Evolutionary conservation across 92 coral and sea anemone species (phyloP).

Genomic region (Epizoanthus ramosus): DNA sequence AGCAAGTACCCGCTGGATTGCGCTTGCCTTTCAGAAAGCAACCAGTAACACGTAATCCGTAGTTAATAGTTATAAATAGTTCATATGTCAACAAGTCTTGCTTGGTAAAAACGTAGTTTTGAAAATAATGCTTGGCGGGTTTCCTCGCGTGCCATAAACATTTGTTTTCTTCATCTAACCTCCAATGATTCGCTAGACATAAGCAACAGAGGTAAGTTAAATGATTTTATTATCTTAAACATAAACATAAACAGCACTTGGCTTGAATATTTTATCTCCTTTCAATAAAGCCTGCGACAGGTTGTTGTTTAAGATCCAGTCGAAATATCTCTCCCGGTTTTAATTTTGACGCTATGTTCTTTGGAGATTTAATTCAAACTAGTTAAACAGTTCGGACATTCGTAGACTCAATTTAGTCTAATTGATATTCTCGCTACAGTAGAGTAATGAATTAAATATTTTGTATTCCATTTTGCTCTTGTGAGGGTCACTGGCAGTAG

Average conservation of each 20-base stretch:
- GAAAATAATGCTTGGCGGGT: not conserved
- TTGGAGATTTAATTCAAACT: not conserved
- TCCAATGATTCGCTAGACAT: no score
- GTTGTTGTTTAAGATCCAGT: no score
- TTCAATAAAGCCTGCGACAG: no score
- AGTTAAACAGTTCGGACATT: not conserved
- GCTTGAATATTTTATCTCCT: no score
- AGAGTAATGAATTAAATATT: not conserved
- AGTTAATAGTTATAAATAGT: constrained; percentile 18
- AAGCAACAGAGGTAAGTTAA: no score
- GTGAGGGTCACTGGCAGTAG: constrained; percentile 13
- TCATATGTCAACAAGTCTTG: not conserved
- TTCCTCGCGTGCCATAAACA: not conserved
- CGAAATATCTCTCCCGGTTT: no score
- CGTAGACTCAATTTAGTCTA: not conserved
- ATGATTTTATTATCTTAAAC: no score
- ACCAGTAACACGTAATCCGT: constrained; percentile 12
- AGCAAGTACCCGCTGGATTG: constrained; percentile 18
- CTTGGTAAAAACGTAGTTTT: not conserved
- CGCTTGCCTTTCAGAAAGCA: not conserved
- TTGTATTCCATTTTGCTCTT: not conserved
- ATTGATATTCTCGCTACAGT: not conserved
- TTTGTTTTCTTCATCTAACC: no score
- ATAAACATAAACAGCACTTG: no score
- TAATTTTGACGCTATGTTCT: not conserved